Conservation (phyloP, 2,113 vertebrate genomes). For the Apaloderma vittatum region DNA sequence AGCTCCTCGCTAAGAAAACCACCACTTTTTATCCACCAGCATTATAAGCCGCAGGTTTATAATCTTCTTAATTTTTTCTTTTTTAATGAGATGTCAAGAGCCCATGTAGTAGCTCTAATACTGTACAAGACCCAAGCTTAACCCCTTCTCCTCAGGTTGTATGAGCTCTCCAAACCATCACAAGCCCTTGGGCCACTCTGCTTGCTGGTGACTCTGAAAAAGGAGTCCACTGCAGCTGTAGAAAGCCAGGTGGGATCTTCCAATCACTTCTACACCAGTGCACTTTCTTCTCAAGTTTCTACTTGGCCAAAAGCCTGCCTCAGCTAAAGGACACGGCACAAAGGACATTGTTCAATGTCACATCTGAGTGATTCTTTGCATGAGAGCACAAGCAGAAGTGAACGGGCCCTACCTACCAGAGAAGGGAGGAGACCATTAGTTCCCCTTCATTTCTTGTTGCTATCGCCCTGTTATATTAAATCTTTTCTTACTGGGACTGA, state of each 20-base stretch:
- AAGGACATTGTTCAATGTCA: not conserved
- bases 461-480: not conserved
- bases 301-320: not conserved
- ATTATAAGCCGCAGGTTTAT: not conserved
- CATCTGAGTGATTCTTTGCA: not conserved
- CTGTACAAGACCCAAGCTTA: fast-evolving
- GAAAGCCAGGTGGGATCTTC: not conserved
- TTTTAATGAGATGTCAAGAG: not conserved
- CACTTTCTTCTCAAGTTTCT: not conserved
- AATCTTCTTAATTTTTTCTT: not conserved
- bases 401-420: not conserved
- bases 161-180: not conserved
- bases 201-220: not conserved
- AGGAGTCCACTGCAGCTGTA: not conserved
- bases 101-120: not conserved
- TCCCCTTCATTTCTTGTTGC: not conserved
- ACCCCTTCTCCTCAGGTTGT: no score
- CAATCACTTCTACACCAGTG: not conserved
- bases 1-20: not conserved
- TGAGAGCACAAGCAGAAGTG: not conserved
- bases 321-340: not conserved
- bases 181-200: fast-evolving
- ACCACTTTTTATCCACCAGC: not conserved
- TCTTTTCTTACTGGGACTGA: not conserved
- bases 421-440: conserved; percentile 11